phyloP scores from a whole-genome alignment of 2,888 invertebrate genomes.

The Andrena flavipes region DNA sequence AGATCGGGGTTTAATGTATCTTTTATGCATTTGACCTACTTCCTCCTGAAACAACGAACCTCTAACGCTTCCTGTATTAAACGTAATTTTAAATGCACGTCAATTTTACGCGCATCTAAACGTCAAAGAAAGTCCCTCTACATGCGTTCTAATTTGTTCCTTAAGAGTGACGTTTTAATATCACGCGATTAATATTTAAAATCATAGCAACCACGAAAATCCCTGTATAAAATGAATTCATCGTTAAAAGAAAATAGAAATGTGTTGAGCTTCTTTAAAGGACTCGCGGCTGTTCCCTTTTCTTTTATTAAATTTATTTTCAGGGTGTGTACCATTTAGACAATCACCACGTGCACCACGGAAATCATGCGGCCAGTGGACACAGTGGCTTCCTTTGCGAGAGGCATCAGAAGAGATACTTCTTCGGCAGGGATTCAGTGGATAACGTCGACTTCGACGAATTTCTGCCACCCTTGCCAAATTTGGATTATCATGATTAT shows the following conservation, averaged over 20 bases:
- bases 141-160: neutral
- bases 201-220: neutral
- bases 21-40: constrained; percentile 20
- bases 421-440: constrained; percentile 87
- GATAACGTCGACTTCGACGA: constrained; percentile 88
- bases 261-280: neutral
- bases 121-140: neutral
- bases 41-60: constrained; percentile 16
- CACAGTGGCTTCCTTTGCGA: constrained; percentile 81
- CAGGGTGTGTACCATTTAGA: constrained; percentile 80
- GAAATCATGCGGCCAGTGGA: constrained; percentile 69
- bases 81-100: constrained; percentile 9
- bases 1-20: constrained; percentile 41
- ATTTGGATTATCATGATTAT: constrained; percentile 85
- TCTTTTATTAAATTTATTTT: constrained; percentile 14
- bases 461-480: constrained; percentile 89
- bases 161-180: neutral
- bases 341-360: constrained; percentile 77
- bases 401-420: constrained; percentile 87
- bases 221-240: too few species aligned
- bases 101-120: neutral
- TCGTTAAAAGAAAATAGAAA: too few species aligned
- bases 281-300: neutral
- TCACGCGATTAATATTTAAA: neutral
- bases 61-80: constrained; percentile 12